Base-by-base conservation (phyloP, 2,113 vertebrate species). In the Oreochromis aureus region DNA sequence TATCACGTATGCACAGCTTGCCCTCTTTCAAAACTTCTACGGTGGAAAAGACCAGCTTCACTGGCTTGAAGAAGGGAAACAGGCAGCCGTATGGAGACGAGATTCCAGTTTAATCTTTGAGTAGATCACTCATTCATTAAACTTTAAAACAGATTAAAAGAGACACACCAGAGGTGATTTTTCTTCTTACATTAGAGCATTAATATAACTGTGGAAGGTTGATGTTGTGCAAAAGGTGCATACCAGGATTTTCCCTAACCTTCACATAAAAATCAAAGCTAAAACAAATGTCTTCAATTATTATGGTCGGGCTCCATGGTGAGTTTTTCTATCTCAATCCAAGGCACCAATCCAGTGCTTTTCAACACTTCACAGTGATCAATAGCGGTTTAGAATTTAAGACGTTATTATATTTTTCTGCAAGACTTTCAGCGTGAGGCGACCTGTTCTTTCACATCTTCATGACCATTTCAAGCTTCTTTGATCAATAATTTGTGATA, bases 1-100 rank as follows among this genome's bases (percentile, higher is more conserved):
- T 86, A 92, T 93, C 53, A 92, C 71, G 87, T 63, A 91, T 92
- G 93, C 86, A 82, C 91, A 86, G 89, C 13, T 83, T 59, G 58
- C 46, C 46, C 81, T 89, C 86, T 78, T 84, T 41, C 39, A 81
- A 81, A 92, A 90, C 19, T 48, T 66, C 73, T 22, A 39, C 39
- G 32, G 51, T 48, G 32, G 53, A 86, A 87, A 87, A 79, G 51
- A 84, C 69, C 51, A 39, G 79, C 27, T 81, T 84, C 63, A 82
- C 61, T 76, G 85, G 44, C 85, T 87, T 81, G n/a, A 63, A 66
- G 86, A 30, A 48, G 34, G 34, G 63, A 86, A 82, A 84, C 10
- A 55, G n/a, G 27, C 73, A 78, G 27, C 27, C 11, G 1, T 51
- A 32, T 51, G 80, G 48, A 82, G 39, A 87, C 51, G 6, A 79